These are phyloP conservation scores for Typhlichthys eigenmanni DNA, from an alignment of 2,797 vertebrate genomes.

Conservation along the genomic window DNA sequence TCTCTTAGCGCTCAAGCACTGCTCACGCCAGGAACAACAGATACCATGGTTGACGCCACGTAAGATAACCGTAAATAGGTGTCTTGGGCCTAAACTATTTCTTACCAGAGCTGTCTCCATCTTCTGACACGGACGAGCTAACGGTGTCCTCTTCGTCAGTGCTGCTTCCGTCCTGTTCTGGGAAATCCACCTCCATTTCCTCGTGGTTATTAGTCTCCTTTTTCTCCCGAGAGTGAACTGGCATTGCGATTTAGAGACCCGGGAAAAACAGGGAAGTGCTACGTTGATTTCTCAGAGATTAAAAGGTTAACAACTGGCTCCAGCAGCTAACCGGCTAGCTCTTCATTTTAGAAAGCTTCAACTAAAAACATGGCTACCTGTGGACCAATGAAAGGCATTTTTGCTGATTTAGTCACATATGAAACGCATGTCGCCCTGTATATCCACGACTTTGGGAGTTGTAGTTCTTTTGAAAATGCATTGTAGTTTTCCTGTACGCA, in stretches of 20 bases:
- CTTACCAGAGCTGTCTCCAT: constrained; percentile 95
- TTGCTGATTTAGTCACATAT: constrained; percentile 51
- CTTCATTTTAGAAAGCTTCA: constrained; percentile 56
- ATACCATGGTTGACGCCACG: not conserved
- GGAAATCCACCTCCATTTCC: constrained; percentile 97
- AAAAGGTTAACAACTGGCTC: constrained; percentile 24
- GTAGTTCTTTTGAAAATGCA: constrained; percentile 45
- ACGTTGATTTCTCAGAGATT: not conserved
- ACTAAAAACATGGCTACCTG: constrained; percentile 48
- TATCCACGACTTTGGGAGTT: constrained; percentile 31
- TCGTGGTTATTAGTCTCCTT: constrained; percentile 90
- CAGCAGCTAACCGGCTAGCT: constrained; percentile 65
- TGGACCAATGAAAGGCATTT: constrained; percentile 50
- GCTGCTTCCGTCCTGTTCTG: constrained; percentile 93
- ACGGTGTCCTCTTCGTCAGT: constrained; percentile 96
- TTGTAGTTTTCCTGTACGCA: too few species aligned
- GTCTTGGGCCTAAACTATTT: constrained; percentile 45
- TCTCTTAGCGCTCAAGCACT: not conserved
- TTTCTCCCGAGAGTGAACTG: constrained; percentile 93
- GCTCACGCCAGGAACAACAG: not conserved
- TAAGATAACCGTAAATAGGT: not conserved
- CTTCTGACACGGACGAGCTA: constrained; percentile 94
- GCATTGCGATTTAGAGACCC: constrained; percentile 72
- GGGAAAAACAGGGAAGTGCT: constrained; percentile 6
- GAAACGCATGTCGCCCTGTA: accelerated